Percentiles rank a stretch among this genome's conserved stretches.
Conservation (phyloP, 2,797 vertebrate genomes). For the Microchirus variegatus region DNA sequence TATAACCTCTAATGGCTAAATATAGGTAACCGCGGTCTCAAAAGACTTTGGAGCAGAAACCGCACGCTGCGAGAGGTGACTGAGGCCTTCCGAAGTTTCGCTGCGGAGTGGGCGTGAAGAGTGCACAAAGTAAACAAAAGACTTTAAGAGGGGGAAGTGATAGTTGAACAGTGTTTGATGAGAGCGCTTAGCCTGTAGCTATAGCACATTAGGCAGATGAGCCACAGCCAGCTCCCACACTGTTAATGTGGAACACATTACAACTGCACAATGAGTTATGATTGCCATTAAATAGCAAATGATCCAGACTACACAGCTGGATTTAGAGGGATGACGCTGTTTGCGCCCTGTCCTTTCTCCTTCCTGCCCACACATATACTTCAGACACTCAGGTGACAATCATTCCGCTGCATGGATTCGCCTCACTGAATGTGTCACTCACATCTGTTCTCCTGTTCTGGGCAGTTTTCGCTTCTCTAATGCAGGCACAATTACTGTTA, state of each 20-base stretch:
- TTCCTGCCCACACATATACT: conserved; percentile 50
- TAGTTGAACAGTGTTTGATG: conserved; percentile 75
- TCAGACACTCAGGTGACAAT: conserved; percentile 36
- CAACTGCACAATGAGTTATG: conserved; percentile 77
- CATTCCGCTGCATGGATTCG: conserved; percentile 26
- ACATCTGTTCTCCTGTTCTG: conserved; percentile 7
- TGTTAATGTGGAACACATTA: conserved; percentile 78
- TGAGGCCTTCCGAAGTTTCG: conserved; percentile 53
- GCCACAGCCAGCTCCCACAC: conserved; percentile 73
- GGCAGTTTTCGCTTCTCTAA: too few relatives aligned
- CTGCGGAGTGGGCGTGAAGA: conserved; percentile 52
- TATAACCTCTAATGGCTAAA: conserved; percentile 69
- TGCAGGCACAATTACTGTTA: too few relatives aligned
- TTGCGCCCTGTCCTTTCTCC: conserved; percentile 61
- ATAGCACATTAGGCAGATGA: conserved; percentile 78
- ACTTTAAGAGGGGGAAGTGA: conserved; percentile 69
- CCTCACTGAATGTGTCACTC: conserved; percentile 23
- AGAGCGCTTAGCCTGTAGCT: conserved; percentile 74
- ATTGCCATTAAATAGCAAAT: conserved; percentile 82
- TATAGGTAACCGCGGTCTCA: conserved; percentile 57
- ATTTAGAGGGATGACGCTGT: conserved; percentile 63
- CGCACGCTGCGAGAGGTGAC: conserved; percentile 36
- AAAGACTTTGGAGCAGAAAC: conserved; percentile 37
- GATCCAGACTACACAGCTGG: conserved; percentile 79
- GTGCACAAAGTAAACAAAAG: conserved; percentile 70